A percentile compares a stretch with the other conserved stretches of the same genome.
Evolutionary conservation across 2,113 vertebrate genomes (phyloP).

Genomic region (Pheucticus melanocephalus): DNA sequence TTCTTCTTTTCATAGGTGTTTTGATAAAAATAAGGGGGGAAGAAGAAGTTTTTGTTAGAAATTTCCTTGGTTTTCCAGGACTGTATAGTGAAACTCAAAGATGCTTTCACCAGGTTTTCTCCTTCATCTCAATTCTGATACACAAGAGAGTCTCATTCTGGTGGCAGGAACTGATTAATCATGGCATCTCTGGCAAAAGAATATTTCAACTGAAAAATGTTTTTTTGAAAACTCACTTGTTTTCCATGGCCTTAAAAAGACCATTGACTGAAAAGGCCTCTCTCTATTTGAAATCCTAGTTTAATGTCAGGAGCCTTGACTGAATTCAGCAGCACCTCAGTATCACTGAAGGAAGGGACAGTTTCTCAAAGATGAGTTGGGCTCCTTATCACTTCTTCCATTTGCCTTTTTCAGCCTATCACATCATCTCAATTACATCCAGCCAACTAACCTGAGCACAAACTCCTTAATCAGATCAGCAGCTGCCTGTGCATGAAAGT

Average conservation of each 20-base stretch:
- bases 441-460: not conserved
- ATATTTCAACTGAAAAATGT: not conserved
- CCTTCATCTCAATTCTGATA: not conserved
- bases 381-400: not conserved
- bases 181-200: not conserved
- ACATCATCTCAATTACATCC: not conserved
- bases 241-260: constrained; percentile 6
- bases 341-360: not conserved
- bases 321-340: not conserved
- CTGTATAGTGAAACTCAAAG: not conserved
- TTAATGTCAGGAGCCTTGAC: not conserved
- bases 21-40: not conserved
- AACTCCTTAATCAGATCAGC: not conserved
- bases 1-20: not conserved
- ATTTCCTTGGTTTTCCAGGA: not conserved
- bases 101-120: not conserved
- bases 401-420: not conserved
- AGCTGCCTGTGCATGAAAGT: not conserved
- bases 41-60: not conserved
- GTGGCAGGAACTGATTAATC: not conserved
- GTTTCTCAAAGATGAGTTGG: not conserved
- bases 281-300: not conserved
- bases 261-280: not conserved
- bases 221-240: not conserved
- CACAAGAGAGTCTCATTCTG: not conserved